Evolutionary conservation across 2,888 invertebrate species (phyloP).

Genomic region (Mimachlamys varia): DNA sequence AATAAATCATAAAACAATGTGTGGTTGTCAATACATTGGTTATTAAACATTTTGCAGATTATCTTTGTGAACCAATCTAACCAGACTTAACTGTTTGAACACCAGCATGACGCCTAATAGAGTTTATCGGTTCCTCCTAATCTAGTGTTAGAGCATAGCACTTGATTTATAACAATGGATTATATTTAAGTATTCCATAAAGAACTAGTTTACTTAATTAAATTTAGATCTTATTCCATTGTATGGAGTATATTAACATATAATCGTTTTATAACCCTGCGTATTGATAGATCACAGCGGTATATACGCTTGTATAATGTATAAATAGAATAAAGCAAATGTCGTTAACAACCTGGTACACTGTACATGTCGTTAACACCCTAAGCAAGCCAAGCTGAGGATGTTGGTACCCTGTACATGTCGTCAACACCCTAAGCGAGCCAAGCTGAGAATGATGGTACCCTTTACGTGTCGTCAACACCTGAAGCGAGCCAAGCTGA

Average conservation of each 20-base stretch:
- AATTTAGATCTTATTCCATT: background rate
- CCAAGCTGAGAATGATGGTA: no score
- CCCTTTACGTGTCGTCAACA: no score
- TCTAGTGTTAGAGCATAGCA: background rate
- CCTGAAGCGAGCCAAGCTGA: no score
- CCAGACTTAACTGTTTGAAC: background rate
- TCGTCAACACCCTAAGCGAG: no score
- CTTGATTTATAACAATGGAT: background rate
- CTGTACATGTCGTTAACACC: background rate
- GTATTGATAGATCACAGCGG: background rate
- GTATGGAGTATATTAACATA: background rate
- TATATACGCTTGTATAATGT: no score
- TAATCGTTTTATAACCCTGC: background rate
- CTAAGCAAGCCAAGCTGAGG: background rate
- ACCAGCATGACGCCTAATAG: background rate
- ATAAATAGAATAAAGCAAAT: background rate
- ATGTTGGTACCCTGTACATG: no score
- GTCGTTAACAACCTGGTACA: no score
- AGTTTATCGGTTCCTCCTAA: constrained; percentile 6
- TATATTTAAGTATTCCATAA: background rate
- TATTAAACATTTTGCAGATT: no score
- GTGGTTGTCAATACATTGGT: no score
- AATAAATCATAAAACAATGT: no score
- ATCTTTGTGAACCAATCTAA: background rate
- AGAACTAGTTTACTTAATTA: background rate